Evolutionary conservation across 2,797 vertebrate genomes (phyloP).

Genomic region (Hemibagrus guttatus): DNA sequence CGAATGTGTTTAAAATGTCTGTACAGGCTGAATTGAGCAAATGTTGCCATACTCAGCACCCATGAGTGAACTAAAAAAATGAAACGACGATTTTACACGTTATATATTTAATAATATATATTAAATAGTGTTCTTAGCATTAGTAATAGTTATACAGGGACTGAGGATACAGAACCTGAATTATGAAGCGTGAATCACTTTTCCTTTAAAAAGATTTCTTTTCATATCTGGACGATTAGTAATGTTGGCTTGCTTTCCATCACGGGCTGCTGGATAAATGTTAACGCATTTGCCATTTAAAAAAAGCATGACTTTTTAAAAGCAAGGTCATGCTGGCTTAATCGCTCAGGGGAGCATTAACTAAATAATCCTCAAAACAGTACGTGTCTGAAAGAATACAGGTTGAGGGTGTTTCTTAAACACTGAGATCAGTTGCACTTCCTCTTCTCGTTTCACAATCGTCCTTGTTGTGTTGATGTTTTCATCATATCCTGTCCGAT

Average conservation of each 20-base stretch:
- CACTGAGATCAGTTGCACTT: neutral
- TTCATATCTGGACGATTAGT: neutral
- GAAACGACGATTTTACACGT: neutral
- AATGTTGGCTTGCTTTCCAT: neutral
- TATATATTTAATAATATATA: neutral
- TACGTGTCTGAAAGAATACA: neutral
- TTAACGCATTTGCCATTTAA: neutral
- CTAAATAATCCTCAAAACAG: slow-evolving; percentile 1
- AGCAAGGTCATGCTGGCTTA: slow-evolving; percentile 1
- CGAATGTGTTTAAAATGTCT: slow-evolving; percentile 4
- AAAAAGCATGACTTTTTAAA: neutral
- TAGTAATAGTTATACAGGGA: neutral
- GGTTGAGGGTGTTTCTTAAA: neutral
- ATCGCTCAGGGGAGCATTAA: neutral
- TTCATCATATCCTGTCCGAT: neutral
- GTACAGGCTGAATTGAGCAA: neutral
- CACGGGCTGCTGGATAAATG: neutral
- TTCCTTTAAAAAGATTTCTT: neutral
- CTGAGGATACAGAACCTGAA: neutral
- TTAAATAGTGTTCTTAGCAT: neutral
- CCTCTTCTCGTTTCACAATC: neutral
- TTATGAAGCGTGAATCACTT: neutral
- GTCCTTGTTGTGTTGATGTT: neutral
- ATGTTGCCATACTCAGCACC: neutral
- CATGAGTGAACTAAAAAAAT: neutral